Evolutionary conservation across 2,113 vertebrate genomes (phyloP).

Genomic region (Mustela lutreola): DNA sequence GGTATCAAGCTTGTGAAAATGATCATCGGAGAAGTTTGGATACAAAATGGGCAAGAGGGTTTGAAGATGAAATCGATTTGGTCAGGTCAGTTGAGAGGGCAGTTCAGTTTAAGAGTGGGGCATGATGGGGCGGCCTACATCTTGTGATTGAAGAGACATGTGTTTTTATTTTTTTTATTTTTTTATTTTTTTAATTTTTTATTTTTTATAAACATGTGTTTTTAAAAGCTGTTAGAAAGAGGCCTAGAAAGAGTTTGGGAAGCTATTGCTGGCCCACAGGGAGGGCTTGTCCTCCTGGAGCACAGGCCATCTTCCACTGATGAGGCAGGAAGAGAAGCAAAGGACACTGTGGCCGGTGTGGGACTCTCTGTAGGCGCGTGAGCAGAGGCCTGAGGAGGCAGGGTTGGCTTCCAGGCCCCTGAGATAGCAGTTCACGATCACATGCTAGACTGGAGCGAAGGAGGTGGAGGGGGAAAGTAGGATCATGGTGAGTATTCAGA

Average conservation of each 20-base stretch:
- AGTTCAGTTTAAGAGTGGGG: neutral
- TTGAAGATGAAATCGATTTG: neutral
- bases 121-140: rapidly evolving
- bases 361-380: rapidly evolving
- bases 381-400: rapidly evolving
- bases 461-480: neutral
- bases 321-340: rapidly evolving
- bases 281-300: neutral
- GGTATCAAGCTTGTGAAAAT: neutral
- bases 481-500: neutral
- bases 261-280: rapidly evolving
- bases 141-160: neutral
- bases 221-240: neutral
- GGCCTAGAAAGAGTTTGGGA: too few relatives aligned
- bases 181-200: too few relatives aligned
- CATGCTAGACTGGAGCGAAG: neutral
- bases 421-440: rapidly evolving
- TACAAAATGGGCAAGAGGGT: neutral
- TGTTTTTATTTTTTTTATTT: too few relatives aligned
- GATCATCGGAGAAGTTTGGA: too few relatives aligned
- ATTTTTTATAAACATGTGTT: too few relatives aligned
- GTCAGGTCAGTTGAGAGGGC: neutral
- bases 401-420: neutral
- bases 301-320: rapidly evolving
- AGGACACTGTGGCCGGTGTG: rapidly evolving